Evolutionary conservation across 1,140 invertebrate genomes (phyloP), one percentile per base, ranked within the genome.

Genomic region (Drosophila athabasca): DNA sequence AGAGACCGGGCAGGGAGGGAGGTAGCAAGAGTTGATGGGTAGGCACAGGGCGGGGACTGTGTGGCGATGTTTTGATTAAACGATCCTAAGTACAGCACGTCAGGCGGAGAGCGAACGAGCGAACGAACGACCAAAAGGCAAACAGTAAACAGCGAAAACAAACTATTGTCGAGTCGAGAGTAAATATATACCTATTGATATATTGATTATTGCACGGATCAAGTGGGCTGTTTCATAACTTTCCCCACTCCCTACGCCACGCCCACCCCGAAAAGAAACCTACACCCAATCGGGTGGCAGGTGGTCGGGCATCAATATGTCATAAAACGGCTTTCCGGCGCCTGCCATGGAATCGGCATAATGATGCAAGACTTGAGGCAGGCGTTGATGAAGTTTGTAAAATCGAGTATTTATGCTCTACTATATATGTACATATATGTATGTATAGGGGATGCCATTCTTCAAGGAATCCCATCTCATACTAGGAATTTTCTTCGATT

Each of bases 221-320:
- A 78, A 78, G 83, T 78, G 82, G 82, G 82, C 52, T 59, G 82
- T 62, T 87, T 51, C 60, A 77, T 78, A 78, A 87, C 83, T 87
- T 87, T 54, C 39, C 51, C 45, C 43, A 29, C 44, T 49, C 35
- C 45, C 35, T 5, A 19, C 29, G 4, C 0, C 35, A 9, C 3
- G 9, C 31, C 9, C 11, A 13, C 22, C 8, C 2, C 43, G 4
- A 24, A 4, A 4, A 24, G 24, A 26, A 5, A 26, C 24, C 24
- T 7, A 22, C 8, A 3, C 15, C 26, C 43, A 46, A 4, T 13
- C 45, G 46, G 22, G 1, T 13, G 43, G 17, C 24, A 8, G 39
- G 49, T 9, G 31, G 22, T 22, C n/a, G 17, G 22, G 31, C 3
- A 19, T 35, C 31, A 11, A 3, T 35, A 44, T 69, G 66, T 57